Conservation (phyloP, 2,888 invertebrate genomes). For the Pseudococcus longispinus region DNA sequence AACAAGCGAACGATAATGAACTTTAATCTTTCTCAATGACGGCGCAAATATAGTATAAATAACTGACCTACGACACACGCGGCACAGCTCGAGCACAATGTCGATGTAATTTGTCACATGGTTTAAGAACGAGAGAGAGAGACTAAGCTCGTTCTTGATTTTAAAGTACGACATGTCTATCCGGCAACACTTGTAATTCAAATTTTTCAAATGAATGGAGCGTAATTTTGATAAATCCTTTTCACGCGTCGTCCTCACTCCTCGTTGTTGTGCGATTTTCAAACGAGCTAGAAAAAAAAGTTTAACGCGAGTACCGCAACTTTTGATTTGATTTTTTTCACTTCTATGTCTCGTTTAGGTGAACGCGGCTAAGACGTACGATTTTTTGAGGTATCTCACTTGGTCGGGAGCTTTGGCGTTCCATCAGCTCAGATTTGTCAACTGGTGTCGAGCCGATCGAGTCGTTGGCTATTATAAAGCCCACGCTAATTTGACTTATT, state of each 20-base stretch:
- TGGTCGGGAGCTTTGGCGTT: neutral
- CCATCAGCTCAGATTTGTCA: neutral
- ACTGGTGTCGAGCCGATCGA: neutral
- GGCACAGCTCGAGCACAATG: neutral
- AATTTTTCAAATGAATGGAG: slow-evolving; percentile 33
- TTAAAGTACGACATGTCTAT: neutral
- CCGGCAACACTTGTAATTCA: neutral
- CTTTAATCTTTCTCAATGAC: slow-evolving; percentile 16
- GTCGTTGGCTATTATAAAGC: neutral
- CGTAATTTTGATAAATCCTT: slow-evolving; percentile 8
- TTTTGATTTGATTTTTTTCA: neutral
- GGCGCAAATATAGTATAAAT: neutral
- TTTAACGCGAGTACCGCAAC: neutral
- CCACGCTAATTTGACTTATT: neutral
- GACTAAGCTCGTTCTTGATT: neutral
- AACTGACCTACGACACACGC: neutral
- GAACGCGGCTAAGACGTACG: neutral
- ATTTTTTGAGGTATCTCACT: neutral
- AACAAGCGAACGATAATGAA: slow-evolving; percentile 32
- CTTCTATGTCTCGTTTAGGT: neutral
- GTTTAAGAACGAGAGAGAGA: neutral
- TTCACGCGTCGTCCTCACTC: neutral
- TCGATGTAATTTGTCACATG: slow-evolving; percentile 24
- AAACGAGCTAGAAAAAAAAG: neutral
- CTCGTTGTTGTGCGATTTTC: neutral